Evolutionary conservation across 2,888 invertebrate species (phyloP).

Genomic region (Luperina nickerlii): DNA sequence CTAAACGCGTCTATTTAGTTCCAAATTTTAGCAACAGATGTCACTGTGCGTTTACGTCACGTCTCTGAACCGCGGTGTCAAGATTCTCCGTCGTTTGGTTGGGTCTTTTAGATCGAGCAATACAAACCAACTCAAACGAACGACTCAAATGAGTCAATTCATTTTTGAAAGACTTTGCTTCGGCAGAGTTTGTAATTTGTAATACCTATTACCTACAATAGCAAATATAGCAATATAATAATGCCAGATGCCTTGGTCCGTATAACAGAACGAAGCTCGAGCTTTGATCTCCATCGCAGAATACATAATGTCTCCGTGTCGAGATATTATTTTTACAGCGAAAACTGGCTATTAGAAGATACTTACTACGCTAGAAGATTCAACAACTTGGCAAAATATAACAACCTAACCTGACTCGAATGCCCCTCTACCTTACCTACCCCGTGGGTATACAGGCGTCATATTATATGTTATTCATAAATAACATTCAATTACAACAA

Average conservation of each 20-base stretch:
- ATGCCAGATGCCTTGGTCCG: neutral
- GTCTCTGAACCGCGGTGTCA: constrained; percentile 26
- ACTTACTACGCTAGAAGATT: neutral
- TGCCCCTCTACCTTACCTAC: neutral
- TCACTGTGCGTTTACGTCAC: constrained; percentile 18
- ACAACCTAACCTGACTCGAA: neutral
- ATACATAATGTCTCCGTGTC: no score
- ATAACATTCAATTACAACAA: neutral
- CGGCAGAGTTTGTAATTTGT: neutral
- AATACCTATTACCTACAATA: neutral
- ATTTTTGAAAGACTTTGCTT: neutral
- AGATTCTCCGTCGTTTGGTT: constrained; percentile 28
- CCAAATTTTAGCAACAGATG: constrained; percentile 22
- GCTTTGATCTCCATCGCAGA: neutral
- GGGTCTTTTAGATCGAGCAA: neutral
- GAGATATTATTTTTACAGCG: neutral
- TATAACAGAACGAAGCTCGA: neutral
- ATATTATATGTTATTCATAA: neutral
- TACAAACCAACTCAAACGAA: no score
- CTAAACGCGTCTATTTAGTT: constrained; percentile 7
- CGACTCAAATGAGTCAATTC: neutral
- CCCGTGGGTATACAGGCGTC: neutral
- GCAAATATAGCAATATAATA: neutral
- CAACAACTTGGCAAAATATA: neutral
- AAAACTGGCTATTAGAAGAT: neutral